Evolutionary conservation across 2,797 vertebrate genomes (phyloP), one percentile per base, ranked within the genome.

Genomic region (Trematomus bernacchii): DNA sequence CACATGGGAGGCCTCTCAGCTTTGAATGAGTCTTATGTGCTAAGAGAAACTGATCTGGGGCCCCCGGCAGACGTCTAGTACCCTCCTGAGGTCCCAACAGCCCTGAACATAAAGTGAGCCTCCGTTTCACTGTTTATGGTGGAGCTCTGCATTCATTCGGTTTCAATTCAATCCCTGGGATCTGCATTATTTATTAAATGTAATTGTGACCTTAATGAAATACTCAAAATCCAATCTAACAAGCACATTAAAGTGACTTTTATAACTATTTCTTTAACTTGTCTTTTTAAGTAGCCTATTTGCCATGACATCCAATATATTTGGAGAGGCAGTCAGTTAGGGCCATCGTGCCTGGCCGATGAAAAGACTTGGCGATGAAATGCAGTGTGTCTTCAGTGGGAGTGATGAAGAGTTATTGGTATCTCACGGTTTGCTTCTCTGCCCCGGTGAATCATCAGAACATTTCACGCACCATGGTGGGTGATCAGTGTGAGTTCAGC

Each of bases 11-110:
- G 78, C 60, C 77, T 76, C 57, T 37, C 79, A 67, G 83, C 92
- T 94, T 83, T 89, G 95, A 98, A 98, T 96, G 96, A 95, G 91
- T 91, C 96, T 95, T 96, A 95, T 97, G 96, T 98, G 94, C 92
- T 87, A 89, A 91, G 90, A 92, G 93, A 92, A 95, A 93, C 94
- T 84, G 71, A 91, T 67, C 72, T 19, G 73, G 79, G 84, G 72
- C 81, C 79, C 60, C 15, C 40, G 62, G 66, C 59, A 62, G 78
- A 78, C 68, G 27, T 80, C 72, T 52, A 79, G 66, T 48, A 30
- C 23, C 51, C 82, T 72, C 79, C 61, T 23, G 78, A 90, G 80
- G 73, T 23, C 69, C 65, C 61, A 43, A n/a, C 61, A 66, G 66
- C 62, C 42, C 51, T n/a, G 61, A 37, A 81, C 30, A 87, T 91